Conservation (phyloP, 2,888 invertebrate species). For the Unio delphinus region DNA sequence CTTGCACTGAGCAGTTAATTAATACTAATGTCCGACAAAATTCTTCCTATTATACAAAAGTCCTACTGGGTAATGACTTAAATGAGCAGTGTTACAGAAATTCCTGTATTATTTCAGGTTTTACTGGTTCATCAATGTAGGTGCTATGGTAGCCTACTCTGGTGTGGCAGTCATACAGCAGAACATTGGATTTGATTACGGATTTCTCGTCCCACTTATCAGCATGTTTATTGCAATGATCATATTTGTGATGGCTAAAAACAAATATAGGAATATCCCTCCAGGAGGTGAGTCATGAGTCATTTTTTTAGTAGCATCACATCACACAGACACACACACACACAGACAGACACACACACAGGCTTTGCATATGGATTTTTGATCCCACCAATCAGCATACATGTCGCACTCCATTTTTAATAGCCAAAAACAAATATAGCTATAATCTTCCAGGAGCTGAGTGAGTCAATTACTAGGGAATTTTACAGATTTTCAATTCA, state of each 20-base stretch:
- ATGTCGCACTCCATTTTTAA: conserved; percentile 55
- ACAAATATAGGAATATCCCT: conserved; percentile 34
- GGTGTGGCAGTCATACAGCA: conserved; percentile 66
- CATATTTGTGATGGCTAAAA: conserved; percentile 48
- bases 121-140: conserved; percentile 68
- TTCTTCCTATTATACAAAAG: too few species aligned
- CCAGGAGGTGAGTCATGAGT: conserved; percentile 33
- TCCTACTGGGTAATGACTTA: too few species aligned
- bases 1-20: too few species aligned
- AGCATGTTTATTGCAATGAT: conserved; percentile 57
- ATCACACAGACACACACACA: too few species aligned
- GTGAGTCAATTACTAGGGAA: neutral
- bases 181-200: conserved; percentile 60
- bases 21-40: too few species aligned
- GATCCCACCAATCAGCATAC: conserved; percentile 58
- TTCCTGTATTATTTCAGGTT: conserved; percentile 47
- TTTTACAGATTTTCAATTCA: too few species aligned
- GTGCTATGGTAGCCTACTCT: conserved; percentile 59
- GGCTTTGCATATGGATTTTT: conserved; percentile 61
- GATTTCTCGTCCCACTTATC: conserved; percentile 60
- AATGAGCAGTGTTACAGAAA: too few species aligned
- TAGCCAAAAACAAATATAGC: conserved; percentile 40
- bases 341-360: neutral
- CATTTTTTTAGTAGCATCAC: too few species aligned
- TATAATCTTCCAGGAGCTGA: conserved; percentile 39